Evolutionary conservation across 2,797 vertebrate species (phyloP).

Genomic region (Pitangus sulphuratus): DNA sequence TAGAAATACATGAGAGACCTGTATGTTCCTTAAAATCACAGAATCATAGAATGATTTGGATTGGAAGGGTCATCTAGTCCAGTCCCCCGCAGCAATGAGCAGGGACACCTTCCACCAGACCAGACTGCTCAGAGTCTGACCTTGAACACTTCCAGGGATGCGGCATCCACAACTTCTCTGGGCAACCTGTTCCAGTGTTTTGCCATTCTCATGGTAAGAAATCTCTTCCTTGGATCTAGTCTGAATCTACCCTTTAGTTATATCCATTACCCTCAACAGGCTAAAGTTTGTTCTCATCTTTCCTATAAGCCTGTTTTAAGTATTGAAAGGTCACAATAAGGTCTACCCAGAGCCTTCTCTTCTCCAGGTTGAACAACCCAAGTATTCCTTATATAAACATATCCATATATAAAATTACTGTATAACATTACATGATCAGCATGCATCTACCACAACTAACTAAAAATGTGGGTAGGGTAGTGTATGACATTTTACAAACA

Average conservation of each 20-base stretch:
- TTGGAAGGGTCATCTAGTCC: background rate
- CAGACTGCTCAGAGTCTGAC: background rate
- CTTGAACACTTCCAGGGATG: background rate
- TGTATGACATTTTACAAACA: background rate
- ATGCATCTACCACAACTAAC: background rate
- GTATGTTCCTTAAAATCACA: background rate
- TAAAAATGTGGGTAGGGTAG: background rate
- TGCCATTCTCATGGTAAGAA: background rate
- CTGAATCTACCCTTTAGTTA: background rate
- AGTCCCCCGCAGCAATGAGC: background rate
- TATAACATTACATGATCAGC: background rate
- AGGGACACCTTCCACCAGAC: background rate
- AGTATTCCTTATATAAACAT: background rate
- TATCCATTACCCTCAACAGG: background rate
- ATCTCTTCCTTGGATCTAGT: background rate
- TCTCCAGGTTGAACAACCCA: background rate
- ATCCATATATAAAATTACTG: background rate
- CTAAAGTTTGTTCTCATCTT: background rate
- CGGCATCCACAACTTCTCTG: background rate
- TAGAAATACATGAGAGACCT: background rate
- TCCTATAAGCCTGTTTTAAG: background rate
- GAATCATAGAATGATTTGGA: background rate
- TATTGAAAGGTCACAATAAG: background rate
- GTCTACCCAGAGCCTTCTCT: background rate
- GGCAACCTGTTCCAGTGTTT: background rate